phyloP scores from a whole-genome alignment of 2,797 vertebrate genomes.

The Semaprochilodus insignis region DNA sequence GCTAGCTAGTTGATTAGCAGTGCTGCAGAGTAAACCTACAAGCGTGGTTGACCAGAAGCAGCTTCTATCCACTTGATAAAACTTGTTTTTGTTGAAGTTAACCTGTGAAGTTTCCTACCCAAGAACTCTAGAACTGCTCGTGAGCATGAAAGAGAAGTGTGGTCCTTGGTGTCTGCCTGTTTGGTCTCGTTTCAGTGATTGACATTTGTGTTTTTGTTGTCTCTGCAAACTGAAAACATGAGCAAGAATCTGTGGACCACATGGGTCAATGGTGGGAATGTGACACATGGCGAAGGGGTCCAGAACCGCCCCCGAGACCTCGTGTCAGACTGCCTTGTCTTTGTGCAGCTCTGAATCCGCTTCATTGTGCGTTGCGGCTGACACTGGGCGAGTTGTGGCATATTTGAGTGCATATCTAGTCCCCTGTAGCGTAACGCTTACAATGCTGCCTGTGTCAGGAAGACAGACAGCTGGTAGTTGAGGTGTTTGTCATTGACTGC shows the following conservation, averaged over 20 bases:
- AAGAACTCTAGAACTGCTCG: not conserved
- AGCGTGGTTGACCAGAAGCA: not conserved
- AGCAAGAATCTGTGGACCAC: conserved; percentile 15
- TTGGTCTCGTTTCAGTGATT: not conserved
- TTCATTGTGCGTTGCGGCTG: conserved; percentile 23
- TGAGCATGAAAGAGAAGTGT: not conserved
- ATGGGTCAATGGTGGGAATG: conserved; percentile 32
- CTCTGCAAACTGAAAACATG: not conserved
- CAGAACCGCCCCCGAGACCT: conserved; percentile 29
- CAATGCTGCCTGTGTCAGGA: not conserved
- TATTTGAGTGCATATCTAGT: conserved; percentile 9
- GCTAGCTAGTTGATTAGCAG: no score
- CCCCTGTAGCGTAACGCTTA: not conserved
- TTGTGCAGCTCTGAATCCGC: conserved; percentile 11
- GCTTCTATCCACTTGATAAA: no score
- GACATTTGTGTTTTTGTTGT: not conserved
- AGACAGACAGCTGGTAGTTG: not conserved
- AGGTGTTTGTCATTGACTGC: not conserved
- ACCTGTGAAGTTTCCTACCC: not conserved
- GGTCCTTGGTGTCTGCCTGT: not conserved
- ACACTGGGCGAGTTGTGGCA: conserved; percentile 19
- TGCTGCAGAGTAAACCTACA: no score
- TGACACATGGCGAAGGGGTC: conserved; percentile 9
- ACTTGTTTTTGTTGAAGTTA: no score
- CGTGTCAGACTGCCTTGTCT: not conserved